phyloP scores from a whole-genome alignment of 2,888 invertebrate species.

The Pyrrhia umbra region DNA sequence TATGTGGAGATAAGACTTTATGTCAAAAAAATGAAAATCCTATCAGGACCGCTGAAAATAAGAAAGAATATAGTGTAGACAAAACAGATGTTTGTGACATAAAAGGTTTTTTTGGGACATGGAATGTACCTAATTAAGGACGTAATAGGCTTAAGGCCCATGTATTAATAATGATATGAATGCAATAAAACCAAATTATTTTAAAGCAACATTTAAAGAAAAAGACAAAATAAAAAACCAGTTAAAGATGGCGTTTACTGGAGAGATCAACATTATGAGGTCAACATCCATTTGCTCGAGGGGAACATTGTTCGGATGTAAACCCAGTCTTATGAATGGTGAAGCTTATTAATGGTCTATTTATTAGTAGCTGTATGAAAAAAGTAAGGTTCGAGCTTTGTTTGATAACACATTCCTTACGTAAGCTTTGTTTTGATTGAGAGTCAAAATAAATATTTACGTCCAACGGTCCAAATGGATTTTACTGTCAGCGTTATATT shows the following conservation, averaged over 20 bases:
- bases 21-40: not conserved
- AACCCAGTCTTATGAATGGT: slow-evolving; percentile 10
- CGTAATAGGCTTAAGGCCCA: not conserved
- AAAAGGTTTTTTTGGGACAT: slow-evolving; percentile 2
- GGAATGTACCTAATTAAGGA: too few species aligned
- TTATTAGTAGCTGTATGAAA: slow-evolving; percentile 10
- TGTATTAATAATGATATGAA: not conserved
- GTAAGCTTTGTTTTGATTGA: slow-evolving; percentile 49
- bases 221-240: slow-evolving; percentile 10
- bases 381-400: slow-evolving; percentile 26
- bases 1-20: not conserved
- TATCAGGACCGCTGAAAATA: not conserved
- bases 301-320: slow-evolving; percentile 13
- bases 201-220: not conserved
- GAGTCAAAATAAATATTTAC: slow-evolving; percentile 43
- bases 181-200: not conserved
- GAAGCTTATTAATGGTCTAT: slow-evolving; percentile 9
- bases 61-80: not conserved
- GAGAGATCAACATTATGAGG: slow-evolving; percentile 13
- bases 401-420: slow-evolving; percentile 44
- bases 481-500: slow-evolving; percentile 15
- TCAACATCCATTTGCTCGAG: slow-evolving; percentile 21
- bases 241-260: slow-evolving; percentile 12
- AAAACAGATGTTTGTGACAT: slow-evolving; percentile 8
- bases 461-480: not conserved